phyloP scores from a whole-genome alignment of 2,797 vertebrate species.

The Chiloscyllium punctatum region DNA sequence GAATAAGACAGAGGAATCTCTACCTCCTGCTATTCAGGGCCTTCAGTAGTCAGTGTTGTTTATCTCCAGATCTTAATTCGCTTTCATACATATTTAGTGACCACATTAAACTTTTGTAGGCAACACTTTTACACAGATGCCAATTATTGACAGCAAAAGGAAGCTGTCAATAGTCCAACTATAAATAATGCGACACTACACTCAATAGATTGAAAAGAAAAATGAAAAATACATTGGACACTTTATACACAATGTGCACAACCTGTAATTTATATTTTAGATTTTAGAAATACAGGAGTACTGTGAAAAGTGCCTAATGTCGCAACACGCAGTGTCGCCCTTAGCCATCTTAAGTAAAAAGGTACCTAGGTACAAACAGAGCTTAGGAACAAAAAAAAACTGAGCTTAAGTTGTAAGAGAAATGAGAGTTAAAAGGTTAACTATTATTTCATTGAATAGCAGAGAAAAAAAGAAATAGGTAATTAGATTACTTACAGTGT shows the following conservation, averaged over 20 bases:
- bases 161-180: not conserved
- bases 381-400: no score
- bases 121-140: conserved; percentile 64
- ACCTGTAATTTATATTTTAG: no score
- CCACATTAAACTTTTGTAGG: conserved; percentile 63
- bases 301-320: no score
- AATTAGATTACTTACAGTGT: no score
- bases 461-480: no score
- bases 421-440: no score
- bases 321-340: no score
- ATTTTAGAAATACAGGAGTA: no score
- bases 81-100: conserved; percentile 75
- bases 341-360: no score
- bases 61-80: conserved; percentile 70
- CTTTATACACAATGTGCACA: not conserved
- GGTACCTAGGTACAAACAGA: no score
- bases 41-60: conserved; percentile 73
- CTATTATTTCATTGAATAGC: no score
- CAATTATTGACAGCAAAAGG: not conserved
- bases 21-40: conserved; percentile 75
- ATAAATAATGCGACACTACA: not conserved
- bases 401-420: no score
- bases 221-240: not conserved
- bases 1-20: conserved; percentile 76
- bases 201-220: not conserved